Percentiles rank a stretch among this genome's conserved stretches.
Conservation (phyloP, 2,888 invertebrate species). For the Cosmorhoe ocellata region DNA sequence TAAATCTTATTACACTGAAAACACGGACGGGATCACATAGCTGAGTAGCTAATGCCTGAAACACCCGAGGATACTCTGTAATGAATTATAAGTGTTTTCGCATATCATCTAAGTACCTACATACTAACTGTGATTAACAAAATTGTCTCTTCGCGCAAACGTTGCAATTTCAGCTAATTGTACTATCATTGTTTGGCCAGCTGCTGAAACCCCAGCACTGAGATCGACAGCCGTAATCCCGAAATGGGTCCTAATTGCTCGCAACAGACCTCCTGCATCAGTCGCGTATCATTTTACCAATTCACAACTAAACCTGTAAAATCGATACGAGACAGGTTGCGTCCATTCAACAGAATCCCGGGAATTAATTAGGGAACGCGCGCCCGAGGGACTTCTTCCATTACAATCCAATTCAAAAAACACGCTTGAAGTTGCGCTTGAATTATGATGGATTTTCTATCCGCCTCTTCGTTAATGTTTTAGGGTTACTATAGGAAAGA, state of each 20-base stretch:
- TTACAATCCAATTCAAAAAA: conserved; percentile 46
- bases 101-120: too few species aligned
- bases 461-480: conserved; percentile 10
- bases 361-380: conserved; percentile 50
- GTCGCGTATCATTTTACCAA: too few species aligned
- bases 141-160: not conserved
- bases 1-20: conserved; percentile 31
- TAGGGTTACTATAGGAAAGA: too few species aligned
- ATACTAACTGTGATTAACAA: not conserved
- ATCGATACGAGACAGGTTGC: conserved; percentile 27
- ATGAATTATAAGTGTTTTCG: not conserved
- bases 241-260: conserved; percentile 1
- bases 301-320: not conserved
- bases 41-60: conserved; percentile 4
- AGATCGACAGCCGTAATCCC: conserved; percentile 1
- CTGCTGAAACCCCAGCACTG: not conserved
- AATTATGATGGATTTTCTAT: conserved; percentile 61
- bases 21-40: conserved; percentile 8
- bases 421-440: conserved; percentile 7
- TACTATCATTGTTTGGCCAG: not conserved
- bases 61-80: conserved; percentile 1
- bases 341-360: conserved; percentile 41
- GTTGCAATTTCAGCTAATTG: not conserved
- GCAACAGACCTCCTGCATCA: too few species aligned
- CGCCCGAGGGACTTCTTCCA: conserved; percentile 39